Conservation (phyloP, 2,888 invertebrate species). For the Acrobasis repandana region DNA sequence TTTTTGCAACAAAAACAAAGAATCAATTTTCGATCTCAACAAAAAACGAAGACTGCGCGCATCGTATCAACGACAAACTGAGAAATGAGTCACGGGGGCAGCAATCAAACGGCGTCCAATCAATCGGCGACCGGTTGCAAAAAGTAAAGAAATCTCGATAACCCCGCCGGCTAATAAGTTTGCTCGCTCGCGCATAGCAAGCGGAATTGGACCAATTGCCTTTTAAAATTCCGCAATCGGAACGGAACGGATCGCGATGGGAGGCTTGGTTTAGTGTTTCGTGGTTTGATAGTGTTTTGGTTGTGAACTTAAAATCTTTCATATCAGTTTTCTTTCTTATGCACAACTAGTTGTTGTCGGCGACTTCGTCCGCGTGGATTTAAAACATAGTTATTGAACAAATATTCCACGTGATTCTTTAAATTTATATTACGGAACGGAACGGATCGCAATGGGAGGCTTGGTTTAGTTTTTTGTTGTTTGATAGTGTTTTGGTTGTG, state of each 20-base stretch:
- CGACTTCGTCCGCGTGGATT: too few species aligned
- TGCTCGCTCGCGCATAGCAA: constrained; percentile 77
- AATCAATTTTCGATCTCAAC: not conserved
- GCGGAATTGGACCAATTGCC: constrained; percentile 71
- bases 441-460: too few species aligned
- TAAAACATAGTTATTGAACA: too few species aligned
- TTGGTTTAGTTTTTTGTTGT: too few species aligned
- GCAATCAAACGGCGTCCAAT: constrained; percentile 49
- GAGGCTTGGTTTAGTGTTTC: constrained; percentile 31
- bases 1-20: too few species aligned
- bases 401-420: too few species aligned
- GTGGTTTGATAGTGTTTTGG: constrained; percentile 5
- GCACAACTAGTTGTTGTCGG: too few species aligned
- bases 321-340: too few species aligned
- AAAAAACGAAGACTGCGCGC: constrained; percentile 16
- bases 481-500: too few species aligned
- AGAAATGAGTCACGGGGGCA: constrained; percentile 66
- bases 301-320: too few species aligned
- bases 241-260: constrained; percentile 47
- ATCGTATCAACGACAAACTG: constrained; percentile 36
- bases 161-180: constrained; percentile 72
- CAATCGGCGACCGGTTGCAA: constrained; percentile 46
- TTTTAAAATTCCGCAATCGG: constrained; percentile 65
- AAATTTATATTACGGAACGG: too few species aligned
- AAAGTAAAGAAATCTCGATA: constrained; percentile 69